These are phyloP conservation scores for Lemur catta DNA, from an alignment of 2,797 vertebrate genomes.

Conservation along the genomic window DNA sequence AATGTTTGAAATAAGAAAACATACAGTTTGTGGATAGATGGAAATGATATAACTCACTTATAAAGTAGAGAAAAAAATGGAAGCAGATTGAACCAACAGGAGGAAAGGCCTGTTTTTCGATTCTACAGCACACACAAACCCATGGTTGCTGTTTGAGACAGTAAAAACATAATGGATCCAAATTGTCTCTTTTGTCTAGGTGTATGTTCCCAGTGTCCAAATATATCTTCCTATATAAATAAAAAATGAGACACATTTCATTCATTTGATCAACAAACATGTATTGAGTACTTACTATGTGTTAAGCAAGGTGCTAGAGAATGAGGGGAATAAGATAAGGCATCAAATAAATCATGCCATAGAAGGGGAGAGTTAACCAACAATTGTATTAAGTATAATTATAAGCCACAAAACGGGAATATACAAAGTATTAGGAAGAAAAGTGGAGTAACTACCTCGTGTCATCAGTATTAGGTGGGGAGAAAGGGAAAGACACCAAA, in stretches of 20 bases:
- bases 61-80: background rate
- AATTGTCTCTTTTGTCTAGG: background rate
- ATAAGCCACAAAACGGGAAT: background rate
- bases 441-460: background rate
- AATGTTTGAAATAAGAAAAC: background rate
- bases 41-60: background rate
- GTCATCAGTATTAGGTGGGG: background rate
- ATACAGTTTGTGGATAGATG: background rate
- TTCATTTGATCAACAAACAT: constrained; percentile 3
- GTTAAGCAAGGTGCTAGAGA: background rate
- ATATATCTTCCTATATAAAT: background rate
- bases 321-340: background rate
- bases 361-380: background rate
- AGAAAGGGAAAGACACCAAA: background rate
- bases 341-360: background rate
- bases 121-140: background rate
- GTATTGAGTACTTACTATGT: background rate
- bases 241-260: background rate
- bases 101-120: background rate
- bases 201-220: background rate
- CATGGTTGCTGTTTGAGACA: background rate
- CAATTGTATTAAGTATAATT: background rate
- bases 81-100: background rate
- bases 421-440: background rate
- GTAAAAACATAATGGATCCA: background rate